Percentiles rank a stretch among this genome's conserved stretches.
Evolutionary conservation across 2,113 vertebrate genomes (phyloP).

Genomic region (Synodontis membranacea): DNA sequence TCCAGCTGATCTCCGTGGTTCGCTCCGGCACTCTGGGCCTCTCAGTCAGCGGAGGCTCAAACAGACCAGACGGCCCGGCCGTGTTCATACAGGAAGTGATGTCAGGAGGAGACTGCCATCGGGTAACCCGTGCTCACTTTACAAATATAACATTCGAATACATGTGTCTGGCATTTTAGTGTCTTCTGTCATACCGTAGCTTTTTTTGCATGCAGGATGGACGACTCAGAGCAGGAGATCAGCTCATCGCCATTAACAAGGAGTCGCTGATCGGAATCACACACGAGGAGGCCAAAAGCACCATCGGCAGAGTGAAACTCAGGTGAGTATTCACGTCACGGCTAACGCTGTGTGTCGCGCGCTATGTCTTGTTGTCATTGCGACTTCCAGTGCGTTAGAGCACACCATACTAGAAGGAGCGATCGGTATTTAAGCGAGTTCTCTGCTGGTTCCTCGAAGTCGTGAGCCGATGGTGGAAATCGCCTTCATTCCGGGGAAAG

Average conservation of each 20-base stretch:
- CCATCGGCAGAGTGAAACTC: conserved; percentile 80
- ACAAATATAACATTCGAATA: background rate
- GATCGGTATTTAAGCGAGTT: background rate
- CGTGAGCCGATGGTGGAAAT: conserved; percentile 80
- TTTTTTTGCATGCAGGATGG: conserved; percentile 74
- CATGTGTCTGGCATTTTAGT: background rate
- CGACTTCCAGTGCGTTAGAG: background rate
- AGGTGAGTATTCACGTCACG: conserved; percentile 66
- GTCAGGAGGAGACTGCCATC: conserved; percentile 84
- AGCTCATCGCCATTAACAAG: conserved; percentile 87
- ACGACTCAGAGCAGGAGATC: conserved; percentile 83
- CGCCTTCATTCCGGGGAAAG: conserved; percentile 85
- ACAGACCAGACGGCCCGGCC: conserved; percentile 83
- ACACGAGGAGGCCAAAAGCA: conserved; percentile 83
- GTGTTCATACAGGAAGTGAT: conserved; percentile 85
- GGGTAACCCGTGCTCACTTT: conserved; percentile 60
- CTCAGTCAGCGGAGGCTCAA: conserved; percentile 81
- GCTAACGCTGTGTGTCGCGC: background rate
- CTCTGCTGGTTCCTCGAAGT: conserved; percentile 61
- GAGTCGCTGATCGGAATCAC: conserved; percentile 88
- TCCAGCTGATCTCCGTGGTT: conserved; percentile 81
- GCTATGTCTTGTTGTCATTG: background rate
- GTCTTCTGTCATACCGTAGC: background rate
- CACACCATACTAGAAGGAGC: background rate
- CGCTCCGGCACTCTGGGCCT: conserved; percentile 79